A percentile compares a stretch with the other conserved stretches of the same genome.
phyloP scores from a whole-genome alignment of 2,797 vertebrate genomes.

The Microtus obscurus region DNA sequence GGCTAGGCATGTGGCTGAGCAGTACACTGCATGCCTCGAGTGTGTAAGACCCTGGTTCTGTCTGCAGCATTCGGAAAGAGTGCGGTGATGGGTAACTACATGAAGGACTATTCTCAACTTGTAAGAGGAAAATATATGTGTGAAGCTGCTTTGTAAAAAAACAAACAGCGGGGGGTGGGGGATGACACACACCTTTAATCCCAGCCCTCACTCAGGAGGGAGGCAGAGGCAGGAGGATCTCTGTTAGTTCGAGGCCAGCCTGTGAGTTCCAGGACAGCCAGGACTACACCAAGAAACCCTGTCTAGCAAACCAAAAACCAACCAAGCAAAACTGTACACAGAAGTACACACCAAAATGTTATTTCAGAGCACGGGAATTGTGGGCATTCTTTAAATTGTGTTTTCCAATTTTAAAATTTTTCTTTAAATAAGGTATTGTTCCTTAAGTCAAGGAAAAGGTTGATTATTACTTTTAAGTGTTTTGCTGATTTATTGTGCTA shows the following conservation, averaged over 20 bases:
- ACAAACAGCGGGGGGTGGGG: background rate
- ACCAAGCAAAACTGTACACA: background rate
- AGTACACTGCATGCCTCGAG: background rate
- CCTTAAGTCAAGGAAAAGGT: conserved; percentile 10
- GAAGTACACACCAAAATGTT: background rate
- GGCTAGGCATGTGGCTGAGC: background rate
- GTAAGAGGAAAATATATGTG: background rate
- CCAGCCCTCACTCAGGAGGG: background rate
- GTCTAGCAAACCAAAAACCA: background rate
- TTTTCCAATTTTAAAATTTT: background rate
- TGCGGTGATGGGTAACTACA: background rate
- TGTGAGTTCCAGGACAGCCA: background rate
- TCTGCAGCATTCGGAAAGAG: background rate
- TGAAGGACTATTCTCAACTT: background rate
- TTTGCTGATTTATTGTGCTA: background rate
- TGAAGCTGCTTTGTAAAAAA: conserved; percentile 5
- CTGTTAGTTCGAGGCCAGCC: background rate
- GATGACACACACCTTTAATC: background rate
- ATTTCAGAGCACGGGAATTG: background rate
- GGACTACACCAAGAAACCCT: background rate
- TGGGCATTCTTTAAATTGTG: background rate
- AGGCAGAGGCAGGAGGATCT: background rate
- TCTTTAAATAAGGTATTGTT: conserved; percentile 2
- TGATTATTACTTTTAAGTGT: background rate
- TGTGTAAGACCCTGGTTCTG: background rate